Base-by-base conservation (phyloP, 2,888 invertebrate genomes). In the Chrysolina oricalcia region DNA sequence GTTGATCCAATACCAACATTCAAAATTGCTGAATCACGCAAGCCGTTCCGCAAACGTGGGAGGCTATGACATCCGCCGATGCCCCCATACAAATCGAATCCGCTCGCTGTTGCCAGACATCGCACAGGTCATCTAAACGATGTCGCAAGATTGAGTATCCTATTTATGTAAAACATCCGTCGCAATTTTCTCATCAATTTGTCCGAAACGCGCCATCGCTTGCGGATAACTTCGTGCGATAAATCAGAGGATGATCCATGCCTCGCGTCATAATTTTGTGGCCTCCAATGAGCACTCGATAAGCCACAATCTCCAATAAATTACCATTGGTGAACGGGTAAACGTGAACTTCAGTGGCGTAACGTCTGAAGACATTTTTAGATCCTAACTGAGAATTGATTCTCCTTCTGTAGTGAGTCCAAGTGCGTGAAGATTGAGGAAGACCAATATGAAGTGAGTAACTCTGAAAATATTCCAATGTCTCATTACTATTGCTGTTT, bases 251-350 rank as follows among this genome's bases (percentile, higher is more conserved):
- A 70, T 74, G 73, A 74, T 74, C 73, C 73, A 74, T 63, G 73
- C 63, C 63, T 73, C 68, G 80, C 82, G 84, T 85, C 83, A 84
- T 84, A 85, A 85, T 86, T 85, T 81, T 82, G 82, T 81, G 83
- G 83, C 82, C 84, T 85, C 85, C 85, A 86, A 86, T 86, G 86
- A 86, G 85, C 85, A 85, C 85, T 83, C 85, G 84, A 86, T 86
- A 84, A 86, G 84, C 85, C 78, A 80, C 84, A 84, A 85, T 85
- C 85, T 85, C 85, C 84, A 80, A 83, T 83, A 85, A 86, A 86
- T 86, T 86, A 85, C 85, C 23, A 59, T 59, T 35, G 59, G 27
- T 27, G 10, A n/a, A 23, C 59, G 27, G 59, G 27, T 27, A n/a
- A n/a, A 23, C 59, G 27, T 2, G 21, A 13, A 23, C 1, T 10